Evolutionary conservation across 1,140 invertebrate species (phyloP).

Genomic region (Papilio glaucus): DNA sequence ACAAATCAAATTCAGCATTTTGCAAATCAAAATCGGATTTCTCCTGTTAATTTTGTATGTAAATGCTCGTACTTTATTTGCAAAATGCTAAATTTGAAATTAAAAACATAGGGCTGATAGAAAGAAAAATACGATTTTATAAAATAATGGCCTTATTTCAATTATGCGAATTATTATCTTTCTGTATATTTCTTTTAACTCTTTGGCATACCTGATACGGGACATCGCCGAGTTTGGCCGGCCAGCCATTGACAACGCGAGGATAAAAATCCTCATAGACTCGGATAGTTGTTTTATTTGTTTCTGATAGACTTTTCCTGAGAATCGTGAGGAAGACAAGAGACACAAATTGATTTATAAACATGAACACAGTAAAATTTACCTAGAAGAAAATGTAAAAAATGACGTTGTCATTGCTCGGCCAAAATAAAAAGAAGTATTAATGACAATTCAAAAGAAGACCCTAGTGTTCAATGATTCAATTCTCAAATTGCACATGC

Average conservation of each 20-base stretch:
- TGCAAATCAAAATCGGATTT: no score
- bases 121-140: no score
- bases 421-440: neutral
- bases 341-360: slow-evolving; percentile 10
- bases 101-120: no score
- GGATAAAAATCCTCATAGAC: slow-evolving; percentile 45
- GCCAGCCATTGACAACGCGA: slow-evolving; percentile 55
- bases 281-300: neutral
- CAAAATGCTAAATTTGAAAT: no score
- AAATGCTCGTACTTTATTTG: no score
- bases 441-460: neutral
- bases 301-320: slow-evolving; percentile 3
- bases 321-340: neutral
- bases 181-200: no score
- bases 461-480: neutral
- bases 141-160: no score
- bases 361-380: slow-evolving; percentile 24
- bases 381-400: neutral
- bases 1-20: no score
- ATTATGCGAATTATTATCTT: no score
- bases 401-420: neutral
- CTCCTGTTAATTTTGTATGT: no score
- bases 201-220: slow-evolving; percentile 58
- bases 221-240: slow-evolving; percentile 58
- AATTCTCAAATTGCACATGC: neutral